Conservation (phyloP, 2,888 invertebrate species). For the Cheiracanthium punctorium region DNA sequence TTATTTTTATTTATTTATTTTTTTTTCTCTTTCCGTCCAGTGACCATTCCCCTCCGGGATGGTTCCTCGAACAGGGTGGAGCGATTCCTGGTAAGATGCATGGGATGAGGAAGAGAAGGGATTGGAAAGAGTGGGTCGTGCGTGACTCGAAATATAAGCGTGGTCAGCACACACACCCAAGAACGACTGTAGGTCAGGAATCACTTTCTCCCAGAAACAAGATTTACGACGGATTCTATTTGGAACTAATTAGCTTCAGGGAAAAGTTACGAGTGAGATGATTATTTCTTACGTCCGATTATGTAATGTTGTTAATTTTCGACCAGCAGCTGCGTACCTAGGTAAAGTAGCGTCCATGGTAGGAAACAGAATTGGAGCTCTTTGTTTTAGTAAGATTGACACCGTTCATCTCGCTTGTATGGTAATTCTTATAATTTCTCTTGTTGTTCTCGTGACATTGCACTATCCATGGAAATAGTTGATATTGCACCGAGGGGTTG, state of each 20-base stretch:
- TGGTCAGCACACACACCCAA: neutral
- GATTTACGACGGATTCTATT: neutral
- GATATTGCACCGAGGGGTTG: too few relatives aligned
- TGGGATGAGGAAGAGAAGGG: conserved; percentile 28
- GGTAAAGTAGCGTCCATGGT: too few relatives aligned
- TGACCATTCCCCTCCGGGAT: conserved; percentile 12
- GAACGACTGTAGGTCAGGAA: neutral
- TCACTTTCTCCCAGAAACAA: neutral
- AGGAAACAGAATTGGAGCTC: too few relatives aligned
- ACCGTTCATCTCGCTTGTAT: too few relatives aligned
- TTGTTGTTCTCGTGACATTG: too few relatives aligned
- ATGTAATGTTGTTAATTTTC: neutral
- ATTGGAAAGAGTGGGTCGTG: neutral
- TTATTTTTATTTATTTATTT: too few relatives aligned
- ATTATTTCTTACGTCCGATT: neutral
- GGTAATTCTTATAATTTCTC: too few relatives aligned
- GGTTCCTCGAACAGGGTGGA: conserved; percentile 22
- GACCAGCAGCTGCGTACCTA: too few relatives aligned
- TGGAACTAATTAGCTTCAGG: neutral
- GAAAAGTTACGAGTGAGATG: neutral
- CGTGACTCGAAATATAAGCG: conserved; percentile 1
- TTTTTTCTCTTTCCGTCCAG: neutral
- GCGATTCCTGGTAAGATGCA: neutral
- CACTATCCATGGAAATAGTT: too few relatives aligned
- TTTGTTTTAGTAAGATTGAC: too few relatives aligned